phyloP scores from a whole-genome alignment of 2,797 vertebrate genomes.

The Gymnodraco acuticeps region DNA sequence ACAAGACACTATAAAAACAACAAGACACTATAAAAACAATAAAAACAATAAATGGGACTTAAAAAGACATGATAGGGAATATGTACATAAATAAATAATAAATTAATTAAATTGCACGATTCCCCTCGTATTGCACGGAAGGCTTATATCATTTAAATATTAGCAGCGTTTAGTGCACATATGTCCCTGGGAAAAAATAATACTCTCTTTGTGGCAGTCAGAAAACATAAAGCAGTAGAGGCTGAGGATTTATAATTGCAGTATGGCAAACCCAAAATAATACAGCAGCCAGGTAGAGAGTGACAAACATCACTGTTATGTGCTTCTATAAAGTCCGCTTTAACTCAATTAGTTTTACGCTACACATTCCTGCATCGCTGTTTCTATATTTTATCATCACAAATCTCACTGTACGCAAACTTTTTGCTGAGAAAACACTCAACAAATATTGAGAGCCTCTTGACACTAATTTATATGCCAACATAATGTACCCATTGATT shows the following conservation, averaged over 20 bases:
- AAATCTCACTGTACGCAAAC: slow-evolving; percentile 30
- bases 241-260: background rate
- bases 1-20: too few species aligned
- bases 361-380: slow-evolving; percentile 20
- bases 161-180: too few species aligned
- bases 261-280: background rate
- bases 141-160: too few species aligned
- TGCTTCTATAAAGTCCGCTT: slow-evolving; percentile 4
- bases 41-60: too few species aligned
- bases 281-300: background rate
- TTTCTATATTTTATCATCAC: slow-evolving; percentile 26
- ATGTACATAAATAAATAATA: too few species aligned
- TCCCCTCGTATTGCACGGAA: too few species aligned
- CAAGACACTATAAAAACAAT: too few species aligned
- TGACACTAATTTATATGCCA: slow-evolving; percentile 43
- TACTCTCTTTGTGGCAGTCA: background rate
- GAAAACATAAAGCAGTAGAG: background rate
- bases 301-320: background rate
- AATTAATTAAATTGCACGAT: too few species aligned
- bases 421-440: slow-evolving; percentile 45
- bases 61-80: too few species aligned
- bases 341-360: slow-evolving; percentile 16
- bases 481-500: slow-evolving; percentile 51
- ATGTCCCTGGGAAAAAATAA: too few species aligned
- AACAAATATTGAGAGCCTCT: slow-evolving; percentile 50